Percentiles rank a stretch among this genome's conserved stretches.
phyloP scores from a whole-genome alignment of 2,113 vertebrate species.

The Uria aalge region DNA sequence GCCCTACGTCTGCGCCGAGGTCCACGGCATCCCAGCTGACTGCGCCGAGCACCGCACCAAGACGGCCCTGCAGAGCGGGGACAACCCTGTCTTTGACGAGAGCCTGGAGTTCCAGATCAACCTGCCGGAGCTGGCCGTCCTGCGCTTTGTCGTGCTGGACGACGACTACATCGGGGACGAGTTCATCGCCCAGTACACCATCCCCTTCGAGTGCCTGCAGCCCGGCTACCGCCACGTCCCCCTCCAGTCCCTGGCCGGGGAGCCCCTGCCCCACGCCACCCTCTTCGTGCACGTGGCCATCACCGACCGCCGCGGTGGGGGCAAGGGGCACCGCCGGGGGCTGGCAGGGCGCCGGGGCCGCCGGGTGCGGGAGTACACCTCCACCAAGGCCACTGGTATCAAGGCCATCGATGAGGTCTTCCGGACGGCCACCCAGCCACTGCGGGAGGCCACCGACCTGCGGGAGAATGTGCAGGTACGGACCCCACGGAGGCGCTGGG shows the following conservation, averaged over 20 bases:
- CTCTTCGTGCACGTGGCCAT: constrained; percentile 90
- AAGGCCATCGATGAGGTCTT: constrained; percentile 92
- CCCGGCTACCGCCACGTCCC: constrained; percentile 89
- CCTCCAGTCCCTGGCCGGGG: constrained; percentile 85
- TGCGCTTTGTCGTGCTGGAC: constrained; percentile 89
- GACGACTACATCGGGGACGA: constrained; percentile 93
- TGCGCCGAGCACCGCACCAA: constrained; percentile 91
- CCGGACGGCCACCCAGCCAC: constrained; percentile 85
- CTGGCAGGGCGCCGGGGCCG: constrained; percentile 85
- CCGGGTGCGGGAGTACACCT: constrained; percentile 86
- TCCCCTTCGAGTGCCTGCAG: constrained; percentile 91
- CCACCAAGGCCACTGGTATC: constrained; percentile 87
- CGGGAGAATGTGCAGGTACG: constrained; percentile 90
- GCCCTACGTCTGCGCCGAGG: constrained; percentile 90
- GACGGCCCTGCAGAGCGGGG: constrained; percentile 87
- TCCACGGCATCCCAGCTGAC: constrained; percentile 89
- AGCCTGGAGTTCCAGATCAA: constrained; percentile 94
- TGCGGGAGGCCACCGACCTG: constrained; percentile 90
- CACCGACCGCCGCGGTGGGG: constrained; percentile 86
- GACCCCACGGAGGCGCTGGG: accelerated
- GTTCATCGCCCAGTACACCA: constrained; percentile 94
- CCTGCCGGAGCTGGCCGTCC: constrained; percentile 85
- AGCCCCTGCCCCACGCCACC: constrained; percentile 86
- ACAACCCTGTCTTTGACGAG: constrained; percentile 90
- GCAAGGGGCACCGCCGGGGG: constrained; percentile 86